Base-by-base conservation (phyloP, 1,140 invertebrate species). In the Panulirus ornatus region DNA sequence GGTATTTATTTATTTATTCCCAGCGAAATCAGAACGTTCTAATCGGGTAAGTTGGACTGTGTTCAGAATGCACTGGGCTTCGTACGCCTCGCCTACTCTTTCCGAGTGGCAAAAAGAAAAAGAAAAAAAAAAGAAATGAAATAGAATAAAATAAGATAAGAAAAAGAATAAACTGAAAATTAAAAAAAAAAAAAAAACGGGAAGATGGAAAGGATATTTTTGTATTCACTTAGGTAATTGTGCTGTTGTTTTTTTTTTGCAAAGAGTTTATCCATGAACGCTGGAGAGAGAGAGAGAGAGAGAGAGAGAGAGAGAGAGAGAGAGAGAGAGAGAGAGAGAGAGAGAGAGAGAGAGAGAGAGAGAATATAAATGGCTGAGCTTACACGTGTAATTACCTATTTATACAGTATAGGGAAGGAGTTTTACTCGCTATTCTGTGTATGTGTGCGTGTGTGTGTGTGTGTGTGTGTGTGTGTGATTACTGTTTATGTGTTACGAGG, bases 311-410 rank as follows among this genome's bases (percentile, higher is more conserved):
- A 44, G 73, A 76, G 38, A 44, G 27, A 76, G 27, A 76, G 36
- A 76, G 40, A 76, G 34, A 44, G 73, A 76, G 40, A 76, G 73
- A 44, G 40, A 76, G 73, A 44, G 40, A 76, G 73, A 44, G 40
- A 76, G 73, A 76, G 73, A 76, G 40, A 76, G 40, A 76, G 73
- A 76, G 40, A 76, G 73, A 44, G 40, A 44, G 36, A 19, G 14
- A 76, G 5, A 44, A 16, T 42, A 27, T 19, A 22, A 40, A 38
- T n/a, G 19, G 14, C 8, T 19, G n/a, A 73, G 36, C 36, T 70
- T 70, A 30, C n/a, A 30, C 66, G 36, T 70, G 27, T 70, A 11
- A 70, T n/a, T n/a, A 70, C 36, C 9, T 70, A 70, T 70, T 27
- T 27, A 30, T 70, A 70, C 9, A 30, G 66, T n/a, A 30, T 16